Evolutionary conservation across 2,113 vertebrate species (phyloP).

Genomic region (Picathartes gymnocephalus): DNA sequence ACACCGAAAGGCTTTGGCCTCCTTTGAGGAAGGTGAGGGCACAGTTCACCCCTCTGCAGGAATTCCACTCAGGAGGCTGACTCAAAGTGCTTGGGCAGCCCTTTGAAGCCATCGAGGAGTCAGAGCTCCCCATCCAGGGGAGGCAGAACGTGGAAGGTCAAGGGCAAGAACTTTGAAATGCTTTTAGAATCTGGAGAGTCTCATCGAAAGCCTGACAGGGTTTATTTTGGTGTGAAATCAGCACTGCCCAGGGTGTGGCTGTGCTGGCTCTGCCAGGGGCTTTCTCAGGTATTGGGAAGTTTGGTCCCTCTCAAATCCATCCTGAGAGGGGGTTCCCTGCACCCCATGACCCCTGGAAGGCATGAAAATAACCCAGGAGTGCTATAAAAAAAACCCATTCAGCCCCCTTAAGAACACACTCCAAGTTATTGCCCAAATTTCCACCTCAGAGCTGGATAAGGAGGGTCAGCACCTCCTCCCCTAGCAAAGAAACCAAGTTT

Average conservation of each 20-base stretch:
- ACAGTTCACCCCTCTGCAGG: background rate
- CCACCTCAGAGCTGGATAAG: background rate
- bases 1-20: background rate
- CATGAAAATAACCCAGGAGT: background rate
- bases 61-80: background rate
- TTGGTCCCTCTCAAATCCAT: background rate
- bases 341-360: background rate
- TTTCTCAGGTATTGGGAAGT: background rate
- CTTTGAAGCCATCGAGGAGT: background rate
- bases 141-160: background rate
- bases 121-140: background rate
- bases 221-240: background rate
- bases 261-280: background rate
- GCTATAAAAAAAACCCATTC: background rate
- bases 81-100: background rate
- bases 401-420: background rate
- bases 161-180: background rate
- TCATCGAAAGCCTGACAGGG: rapidly evolving
- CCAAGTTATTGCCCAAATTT: background rate
- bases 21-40: background rate
- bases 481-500: background rate
- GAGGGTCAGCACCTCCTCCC: background rate
- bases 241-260: background rate
- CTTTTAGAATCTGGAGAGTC: background rate
- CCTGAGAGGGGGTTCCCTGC: background rate